Base-by-base conservation (phyloP, 2,113 vertebrate genomes). In the Jaculus jaculus region DNA sequence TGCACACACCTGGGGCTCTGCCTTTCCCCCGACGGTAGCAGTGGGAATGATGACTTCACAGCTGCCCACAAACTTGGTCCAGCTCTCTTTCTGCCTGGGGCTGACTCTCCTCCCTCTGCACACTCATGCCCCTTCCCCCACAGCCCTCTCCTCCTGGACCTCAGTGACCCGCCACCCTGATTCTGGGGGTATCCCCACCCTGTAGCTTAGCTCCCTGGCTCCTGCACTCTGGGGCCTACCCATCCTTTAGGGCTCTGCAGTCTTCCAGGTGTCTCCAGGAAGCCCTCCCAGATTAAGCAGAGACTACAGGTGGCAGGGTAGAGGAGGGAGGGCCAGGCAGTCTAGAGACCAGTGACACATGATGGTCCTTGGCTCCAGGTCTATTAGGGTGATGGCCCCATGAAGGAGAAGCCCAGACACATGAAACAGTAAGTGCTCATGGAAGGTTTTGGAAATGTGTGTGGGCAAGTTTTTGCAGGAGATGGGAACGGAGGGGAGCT, bases 211-310 rank as follows among this genome's bases (percentile, higher is more conserved):
- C 26, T 73, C n/a, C 39, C 23, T 66, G 85, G 24, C 10, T 2
- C 26, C 0, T 84, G 9, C 28, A 4, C 20, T 84, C 4, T 10
- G 34, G 26, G 30, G 51, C 34, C 32, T 87, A 23, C 42, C 37
- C 37, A 34, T 69, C 42, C 83, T 81, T 61, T 32, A 60, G 66
- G 20, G 21, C 42, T 74, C 66, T 87, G 37, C 1, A n/a, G 47
- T 26, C 89, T 58, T 3, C n/a, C 34, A 34, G 61, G 77, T 73
- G 20, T 66, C 80, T 92, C 87, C 54, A 85, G 58, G 61, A 63
- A 80, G 90, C 51, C 51, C 63, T 65, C 73, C 2, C 18, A 30
- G 34, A 60, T 47, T 54, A 58, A 89, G 34, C 87, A 78, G 79
- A 91, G 69, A 77, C 32, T 51, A 54, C 26, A 79, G 24, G 77